These are phyloP conservation scores for Oncorhynchus nerka DNA, from an alignment of 2,113 vertebrate species.

Conservation along the genomic window DNA sequence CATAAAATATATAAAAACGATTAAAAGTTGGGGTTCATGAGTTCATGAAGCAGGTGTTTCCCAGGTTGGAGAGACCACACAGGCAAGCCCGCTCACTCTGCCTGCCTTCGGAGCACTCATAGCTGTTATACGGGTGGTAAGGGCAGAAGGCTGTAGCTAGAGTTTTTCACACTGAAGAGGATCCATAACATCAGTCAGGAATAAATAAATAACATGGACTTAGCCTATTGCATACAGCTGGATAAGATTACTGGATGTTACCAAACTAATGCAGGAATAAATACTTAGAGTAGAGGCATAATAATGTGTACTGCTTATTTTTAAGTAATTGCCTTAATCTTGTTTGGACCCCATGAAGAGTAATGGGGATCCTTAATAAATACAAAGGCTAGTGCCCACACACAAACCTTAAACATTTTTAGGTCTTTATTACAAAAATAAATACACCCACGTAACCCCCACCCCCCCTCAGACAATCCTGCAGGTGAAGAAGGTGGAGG, in stretches of 20 bases:
- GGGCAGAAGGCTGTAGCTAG: slow-evolving; percentile 92
- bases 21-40: slow-evolving; percentile 62
- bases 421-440: not conserved
- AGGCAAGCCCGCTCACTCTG: slow-evolving; percentile 91
- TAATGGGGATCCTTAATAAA: no score
- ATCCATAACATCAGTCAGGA: not conserved
- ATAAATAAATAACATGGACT: not conserved
- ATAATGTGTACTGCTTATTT: no score
- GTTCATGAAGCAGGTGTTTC: slow-evolving; percentile 99
- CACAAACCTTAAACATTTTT: not conserved
- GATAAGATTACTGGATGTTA: not conserved
- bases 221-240: not conserved
- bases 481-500: no score
- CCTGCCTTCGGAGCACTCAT: slow-evolving; percentile 91
- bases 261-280: slow-evolving; percentile 2
- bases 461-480: no score
- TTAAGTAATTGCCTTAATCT: no score
- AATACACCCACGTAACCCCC: no score
- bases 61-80: slow-evolving; percentile 96
- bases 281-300: not conserved
- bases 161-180: slow-evolving; percentile 92
- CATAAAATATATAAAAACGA: not conserved
- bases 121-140: slow-evolving; percentile 94
- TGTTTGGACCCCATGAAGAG: no score
- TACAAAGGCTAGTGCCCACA: not conserved